Evolutionary conservation across 2,113 vertebrate genomes (phyloP), one percentile per base, ranked within the genome.

Genomic region (Gymnarchus niloticus): DNA sequence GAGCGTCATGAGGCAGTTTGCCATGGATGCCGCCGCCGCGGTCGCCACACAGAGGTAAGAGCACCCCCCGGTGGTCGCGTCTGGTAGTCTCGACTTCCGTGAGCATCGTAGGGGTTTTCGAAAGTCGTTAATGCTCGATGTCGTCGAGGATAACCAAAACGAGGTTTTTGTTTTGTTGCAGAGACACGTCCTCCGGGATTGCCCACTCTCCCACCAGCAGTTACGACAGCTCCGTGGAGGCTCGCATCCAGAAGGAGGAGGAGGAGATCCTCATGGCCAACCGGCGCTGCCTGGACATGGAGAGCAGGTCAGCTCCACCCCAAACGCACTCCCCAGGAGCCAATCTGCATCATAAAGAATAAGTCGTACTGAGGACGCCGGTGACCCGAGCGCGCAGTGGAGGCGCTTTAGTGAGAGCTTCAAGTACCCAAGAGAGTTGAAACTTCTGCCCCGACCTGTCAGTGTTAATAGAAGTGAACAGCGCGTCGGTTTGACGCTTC

Each of bases 1-100:
- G 91, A 99, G 97, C 0, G 98, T 99, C 89, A 99, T 99, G 98
- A 96, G 98, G 86, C 97, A 99, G 93, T 99, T 99, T 65, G 97
- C 98, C 77, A 91, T 99, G 90, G 98, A 99, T 87, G 97, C 97
- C 0, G 98, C 98, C 0, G 97, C 98, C 0, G 97, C 97, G 0
- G 98, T 98, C 44, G 97, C 97, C 87, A 97, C 97, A 2, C 96
- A 98, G 92, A 96, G 97, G 97, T 98, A 90, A n/a, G n/a, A n/a
- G n/a, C n/a, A n/a, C n/a, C n/a, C n/a, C n/a, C n/a, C n/a, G n/a
- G n/a, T n/a, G n/a, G n/a, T 87, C 88, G 84, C 87, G 88, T 14
- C 59, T 65, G 9, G 25, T 17, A 37, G 14, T 33, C 23, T 37
- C 28, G 61, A 69, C 4, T 33, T 5, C 37, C 61, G 3, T 37